phyloP scores from a whole-genome alignment of 2,113 vertebrate genomes.

The Mustelus asterias region DNA sequence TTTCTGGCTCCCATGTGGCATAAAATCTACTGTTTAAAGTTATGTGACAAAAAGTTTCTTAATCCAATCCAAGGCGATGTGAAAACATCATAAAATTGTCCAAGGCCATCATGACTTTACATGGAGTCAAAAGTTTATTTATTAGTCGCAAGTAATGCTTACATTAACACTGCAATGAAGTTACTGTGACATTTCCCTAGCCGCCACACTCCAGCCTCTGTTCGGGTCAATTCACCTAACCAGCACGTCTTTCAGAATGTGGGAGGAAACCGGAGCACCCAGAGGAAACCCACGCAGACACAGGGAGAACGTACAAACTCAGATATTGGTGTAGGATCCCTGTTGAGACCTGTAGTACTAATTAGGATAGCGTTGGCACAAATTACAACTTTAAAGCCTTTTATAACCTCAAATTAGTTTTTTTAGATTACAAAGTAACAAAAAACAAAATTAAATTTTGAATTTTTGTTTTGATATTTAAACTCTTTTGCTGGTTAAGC shows the following conservation, averaged over 20 bases:
- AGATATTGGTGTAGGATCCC: not conserved
- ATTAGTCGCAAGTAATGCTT: too few species aligned
- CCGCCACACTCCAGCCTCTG: too few species aligned
- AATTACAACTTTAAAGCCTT: not conserved
- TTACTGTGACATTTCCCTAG: too few species aligned
- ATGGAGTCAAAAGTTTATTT: not conserved
- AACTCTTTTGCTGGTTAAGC: not conserved
- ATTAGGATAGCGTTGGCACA: not conserved
- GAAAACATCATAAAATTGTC: not conserved
- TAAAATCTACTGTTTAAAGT: not conserved
- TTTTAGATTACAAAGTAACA: not conserved
- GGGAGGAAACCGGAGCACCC: too few species aligned
- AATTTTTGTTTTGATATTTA: not conserved
- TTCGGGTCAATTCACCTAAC: too few species aligned
- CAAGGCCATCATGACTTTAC: not conserved
- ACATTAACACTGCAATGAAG: too few species aligned
- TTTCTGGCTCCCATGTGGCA: not conserved
- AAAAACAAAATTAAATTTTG: not conserved
- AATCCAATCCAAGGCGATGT: not conserved
- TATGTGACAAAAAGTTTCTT: not conserved
- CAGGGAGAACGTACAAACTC: too few species aligned
- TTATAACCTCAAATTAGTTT: not conserved
- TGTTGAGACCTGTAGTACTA: not conserved
- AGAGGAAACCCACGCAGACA: too few species aligned
- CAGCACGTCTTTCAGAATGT: too few species aligned